phyloP scores from a whole-genome alignment of 2,797 vertebrate species.

The Sebastes kiyomatsui region DNA sequence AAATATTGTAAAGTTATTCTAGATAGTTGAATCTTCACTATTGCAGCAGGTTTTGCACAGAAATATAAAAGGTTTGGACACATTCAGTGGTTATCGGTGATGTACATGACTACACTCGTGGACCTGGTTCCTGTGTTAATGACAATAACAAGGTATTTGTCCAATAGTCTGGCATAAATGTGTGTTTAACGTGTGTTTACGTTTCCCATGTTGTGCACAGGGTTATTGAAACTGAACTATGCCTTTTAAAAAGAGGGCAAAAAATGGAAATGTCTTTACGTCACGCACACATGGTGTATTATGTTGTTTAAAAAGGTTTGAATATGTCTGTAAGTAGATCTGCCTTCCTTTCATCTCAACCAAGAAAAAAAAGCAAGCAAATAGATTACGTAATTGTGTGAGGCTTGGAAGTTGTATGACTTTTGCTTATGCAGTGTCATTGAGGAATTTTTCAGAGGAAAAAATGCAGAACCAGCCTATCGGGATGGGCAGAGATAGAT shows the following conservation, averaged over 20 bases:
- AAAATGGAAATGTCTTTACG: neutral
- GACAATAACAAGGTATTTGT: neutral
- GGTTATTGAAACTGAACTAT: neutral
- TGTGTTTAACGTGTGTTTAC: neutral
- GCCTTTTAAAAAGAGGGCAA: neutral
- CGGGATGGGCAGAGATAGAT: neutral
- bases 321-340: conserved; percentile 9
- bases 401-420: neutral
- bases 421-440: neutral
- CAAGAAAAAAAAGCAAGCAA: neutral
- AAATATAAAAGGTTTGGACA: neutral
- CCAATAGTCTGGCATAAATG: neutral
- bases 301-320: neutral
- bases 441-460: neutral
- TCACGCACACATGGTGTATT: neutral
- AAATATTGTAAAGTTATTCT: neutral
- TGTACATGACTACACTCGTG: too few species aligned
- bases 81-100: too few species aligned
- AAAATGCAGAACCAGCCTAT: neutral
- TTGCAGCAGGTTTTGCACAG: neutral
- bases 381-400: neutral
- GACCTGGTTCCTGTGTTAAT: too few species aligned
- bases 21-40: neutral
- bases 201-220: neutral
- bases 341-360: neutral